phyloP scores from a whole-genome alignment of 2,888 invertebrate genomes.

The Mesoligia furuncula region DNA sequence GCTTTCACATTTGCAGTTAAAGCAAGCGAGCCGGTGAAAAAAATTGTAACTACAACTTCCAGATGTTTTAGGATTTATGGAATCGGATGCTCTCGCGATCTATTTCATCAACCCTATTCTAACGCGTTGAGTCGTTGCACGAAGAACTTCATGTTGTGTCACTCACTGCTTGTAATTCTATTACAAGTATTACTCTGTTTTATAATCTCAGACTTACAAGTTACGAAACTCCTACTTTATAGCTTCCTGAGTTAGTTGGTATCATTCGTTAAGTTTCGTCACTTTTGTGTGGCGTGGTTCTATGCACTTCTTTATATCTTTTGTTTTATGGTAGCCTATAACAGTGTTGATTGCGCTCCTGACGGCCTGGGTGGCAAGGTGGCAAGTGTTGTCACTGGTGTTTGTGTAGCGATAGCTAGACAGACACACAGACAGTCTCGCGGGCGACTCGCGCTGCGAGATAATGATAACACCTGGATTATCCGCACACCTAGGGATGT shows the following conservation, averaged over 20 bases:
- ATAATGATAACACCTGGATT: constrained; percentile 23
- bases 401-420: constrained; percentile 27
- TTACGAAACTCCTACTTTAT: constrained; percentile 11
- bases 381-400: background rate
- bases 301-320: background rate
- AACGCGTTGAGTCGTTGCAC: background rate
- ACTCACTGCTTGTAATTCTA: background rate
- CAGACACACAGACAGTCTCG: background rate
- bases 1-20: too few species aligned
- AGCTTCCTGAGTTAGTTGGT: background rate
- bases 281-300: background rate
- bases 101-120: background rate
- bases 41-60: too few species aligned
- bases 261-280: background rate
- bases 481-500: constrained; percentile 21
- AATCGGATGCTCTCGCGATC: too few species aligned
- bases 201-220: background rate
- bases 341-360: background rate
- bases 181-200: background rate
- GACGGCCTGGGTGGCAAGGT: constrained; percentile 27
- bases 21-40: background rate
- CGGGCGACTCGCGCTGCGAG: background rate
- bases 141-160: background rate
- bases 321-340: constrained; percentile 21
- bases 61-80: too few species aligned